A percentile compares a stretch with the other conserved stretches of the same genome.
Evolutionary conservation across 2,113 vertebrate species (phyloP).

Genomic region (Poicephalus meyeri): DNA sequence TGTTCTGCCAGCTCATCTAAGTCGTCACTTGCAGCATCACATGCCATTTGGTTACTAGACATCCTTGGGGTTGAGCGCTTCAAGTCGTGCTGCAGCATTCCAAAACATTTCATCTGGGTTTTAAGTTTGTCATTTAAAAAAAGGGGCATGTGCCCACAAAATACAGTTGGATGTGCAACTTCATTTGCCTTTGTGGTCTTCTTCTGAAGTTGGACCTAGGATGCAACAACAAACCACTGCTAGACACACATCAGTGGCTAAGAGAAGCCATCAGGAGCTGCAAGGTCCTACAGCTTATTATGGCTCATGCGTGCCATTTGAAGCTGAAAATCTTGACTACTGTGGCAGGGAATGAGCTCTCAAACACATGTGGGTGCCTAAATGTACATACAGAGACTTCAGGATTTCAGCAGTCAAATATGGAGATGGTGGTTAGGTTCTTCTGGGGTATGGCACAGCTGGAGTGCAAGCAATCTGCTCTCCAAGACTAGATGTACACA

Average conservation of each 20-base stretch:
- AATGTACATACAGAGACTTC: neutral
- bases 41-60: neutral
- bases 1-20: conserved; percentile 29
- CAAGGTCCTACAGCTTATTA: neutral
- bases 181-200: neutral
- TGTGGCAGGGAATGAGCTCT: neutral
- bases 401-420: neutral
- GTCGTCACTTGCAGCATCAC: neutral
- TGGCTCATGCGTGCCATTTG: neutral
- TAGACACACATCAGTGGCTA: neutral
- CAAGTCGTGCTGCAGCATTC: neutral
- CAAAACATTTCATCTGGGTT: neutral
- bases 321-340: neutral
- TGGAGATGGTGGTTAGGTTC: neutral
- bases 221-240: neutral
- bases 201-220: neutral
- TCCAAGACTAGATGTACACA: neutral
- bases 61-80: neutral
- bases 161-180: neutral
- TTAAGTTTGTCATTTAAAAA: neutral
- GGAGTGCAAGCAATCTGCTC: neutral
- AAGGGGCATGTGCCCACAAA: neutral
- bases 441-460: neutral
- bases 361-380: neutral
- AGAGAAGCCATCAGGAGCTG: neutral